A percentile compares a stretch with the other conserved stretches of the same genome.
These are phyloP conservation scores for Venturia canescens DNA, from an alignment of 1,140 invertebrate species.

Conservation along the genomic window DNA sequence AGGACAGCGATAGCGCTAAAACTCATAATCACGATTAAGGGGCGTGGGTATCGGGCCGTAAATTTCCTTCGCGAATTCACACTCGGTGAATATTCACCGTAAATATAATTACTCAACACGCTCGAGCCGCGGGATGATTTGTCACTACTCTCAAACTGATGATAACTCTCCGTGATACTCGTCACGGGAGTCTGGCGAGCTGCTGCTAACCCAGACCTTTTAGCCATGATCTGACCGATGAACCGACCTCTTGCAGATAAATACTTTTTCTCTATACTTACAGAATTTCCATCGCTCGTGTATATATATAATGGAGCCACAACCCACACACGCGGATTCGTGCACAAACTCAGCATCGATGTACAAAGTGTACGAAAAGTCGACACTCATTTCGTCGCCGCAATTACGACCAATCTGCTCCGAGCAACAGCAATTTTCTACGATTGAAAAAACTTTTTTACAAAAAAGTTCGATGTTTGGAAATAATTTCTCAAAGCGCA, in stretches of 20 bases:
- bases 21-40: not conserved
- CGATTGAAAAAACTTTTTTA: too few species aligned
- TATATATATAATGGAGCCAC: not conserved
- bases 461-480: too few species aligned
- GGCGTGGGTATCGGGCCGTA: not conserved
- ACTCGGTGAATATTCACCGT: not conserved
- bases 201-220: slow-evolving; percentile 15
- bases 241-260: slow-evolving; percentile 33
- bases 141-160: not conserved
- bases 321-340: not conserved
- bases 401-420: too few species aligned
- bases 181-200: not conserved
- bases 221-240: slow-evolving; percentile 39
- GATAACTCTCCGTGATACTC: slow-evolving; percentile 1
- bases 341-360: too few species aligned
- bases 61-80: slow-evolving; percentile 5
- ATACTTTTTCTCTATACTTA: slow-evolving; percentile 8
- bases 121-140: not conserved
- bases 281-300: slow-evolving; percentile 31
- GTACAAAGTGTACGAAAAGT: too few species aligned
- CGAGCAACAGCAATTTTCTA: too few species aligned
- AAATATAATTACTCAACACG: not conserved
- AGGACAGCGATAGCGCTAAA: not conserved
- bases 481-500: too few species aligned
- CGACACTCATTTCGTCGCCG: too few species aligned